Conservation (phyloP, 2,797 vertebrate species). For the Protosalanx chinensis region DNA sequence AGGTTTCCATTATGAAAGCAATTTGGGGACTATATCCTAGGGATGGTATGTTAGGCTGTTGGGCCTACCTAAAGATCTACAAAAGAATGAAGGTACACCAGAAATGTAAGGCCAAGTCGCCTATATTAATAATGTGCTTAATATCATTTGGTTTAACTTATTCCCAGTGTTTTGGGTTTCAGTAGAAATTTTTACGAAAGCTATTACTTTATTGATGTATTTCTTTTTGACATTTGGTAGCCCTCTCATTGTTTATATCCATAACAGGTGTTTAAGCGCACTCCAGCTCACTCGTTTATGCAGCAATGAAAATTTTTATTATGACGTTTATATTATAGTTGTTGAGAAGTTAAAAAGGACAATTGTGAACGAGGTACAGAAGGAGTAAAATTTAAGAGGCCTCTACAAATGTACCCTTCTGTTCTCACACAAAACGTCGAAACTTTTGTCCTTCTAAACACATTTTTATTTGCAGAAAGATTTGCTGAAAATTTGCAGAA, state of each 20-base stretch:
- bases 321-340: constrained; percentile 12
- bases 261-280: neutral
- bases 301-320: neutral
- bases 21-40: neutral
- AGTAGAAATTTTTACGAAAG: neutral
- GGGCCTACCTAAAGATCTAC: neutral
- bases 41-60: neutral
- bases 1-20: neutral
- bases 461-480: too few relatives aligned
- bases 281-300: neutral
- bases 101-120: neutral
- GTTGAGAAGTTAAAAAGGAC: too few relatives aligned
- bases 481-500: too few relatives aligned
- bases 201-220: neutral
- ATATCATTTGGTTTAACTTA: constrained; percentile 1
- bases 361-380: too few relatives aligned
- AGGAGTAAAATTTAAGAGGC: too few relatives aligned
- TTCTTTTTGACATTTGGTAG: neutral
- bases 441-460: too few relatives aligned
- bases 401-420: too few relatives aligned
- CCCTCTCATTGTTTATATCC: neutral
- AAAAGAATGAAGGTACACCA: neutral
- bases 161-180: neutral
- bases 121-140: constrained; percentile 5
- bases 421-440: too few relatives aligned